phyloP scores from a whole-genome alignment of 2,113 vertebrate genomes.

The Arothron firmamentum region DNA sequence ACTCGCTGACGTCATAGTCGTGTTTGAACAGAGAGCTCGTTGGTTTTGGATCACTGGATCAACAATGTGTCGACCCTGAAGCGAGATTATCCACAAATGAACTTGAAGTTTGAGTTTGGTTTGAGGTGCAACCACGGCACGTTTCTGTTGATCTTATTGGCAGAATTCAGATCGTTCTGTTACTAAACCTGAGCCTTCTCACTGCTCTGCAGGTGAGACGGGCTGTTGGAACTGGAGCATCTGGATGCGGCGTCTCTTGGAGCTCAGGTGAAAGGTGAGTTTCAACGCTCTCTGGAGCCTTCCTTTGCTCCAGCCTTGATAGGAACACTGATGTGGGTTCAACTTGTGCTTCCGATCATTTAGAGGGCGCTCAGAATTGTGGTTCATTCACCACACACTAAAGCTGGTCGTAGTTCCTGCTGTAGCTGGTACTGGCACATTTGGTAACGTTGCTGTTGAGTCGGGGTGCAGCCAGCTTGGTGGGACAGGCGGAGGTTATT shows the following conservation, averaged over 20 bases:
- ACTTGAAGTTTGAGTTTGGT: too few species aligned
- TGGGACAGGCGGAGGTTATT: neutral
- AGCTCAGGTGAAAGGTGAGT: constrained; percentile 70
- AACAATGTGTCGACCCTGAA: too few species aligned
- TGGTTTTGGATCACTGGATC: too few species aligned
- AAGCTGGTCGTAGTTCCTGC: too few species aligned
- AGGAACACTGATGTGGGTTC: neutral
- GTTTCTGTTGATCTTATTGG: constrained; percentile 24
- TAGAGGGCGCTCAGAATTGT: too few species aligned
- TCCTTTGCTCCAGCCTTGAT: neutral
- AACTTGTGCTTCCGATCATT: too few species aligned
- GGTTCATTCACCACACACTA: constrained; percentile 15
- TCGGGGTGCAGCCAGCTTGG: neutral
- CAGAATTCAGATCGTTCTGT: neutral
- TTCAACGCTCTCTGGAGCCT: too few species aligned
- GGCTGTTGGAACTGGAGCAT: constrained; percentile 46
- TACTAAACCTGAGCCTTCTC: constrained; percentile 10
- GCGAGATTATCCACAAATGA: too few species aligned
- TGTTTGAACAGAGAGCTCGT: too few species aligned
- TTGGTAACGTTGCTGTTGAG: too few species aligned
- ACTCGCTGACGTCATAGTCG: too few species aligned
- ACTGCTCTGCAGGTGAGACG: constrained; percentile 55
- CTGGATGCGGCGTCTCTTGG: constrained; percentile 59
- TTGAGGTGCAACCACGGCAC: neutral
- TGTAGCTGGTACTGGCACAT: neutral